Evolutionary conservation across 2,797 vertebrate genomes (phyloP), one percentile per base, ranked within the genome.

Genomic region (Crenichthys baileyi): DNA sequence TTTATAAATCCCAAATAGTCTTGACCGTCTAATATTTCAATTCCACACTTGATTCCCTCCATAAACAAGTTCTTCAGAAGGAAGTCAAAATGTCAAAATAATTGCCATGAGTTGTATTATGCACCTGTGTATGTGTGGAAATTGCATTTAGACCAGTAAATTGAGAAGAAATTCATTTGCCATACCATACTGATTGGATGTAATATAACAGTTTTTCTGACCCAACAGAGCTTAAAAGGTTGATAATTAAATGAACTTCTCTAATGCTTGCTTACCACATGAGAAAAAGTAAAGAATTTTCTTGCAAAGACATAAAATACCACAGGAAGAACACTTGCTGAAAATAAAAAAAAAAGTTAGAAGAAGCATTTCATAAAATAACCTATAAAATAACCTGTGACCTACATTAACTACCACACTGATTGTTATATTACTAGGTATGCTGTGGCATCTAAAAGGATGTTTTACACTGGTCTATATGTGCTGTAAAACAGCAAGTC

Each of bases 131-230:
- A 80, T 63, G 86, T 82, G 84, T 84, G 84, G 77, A 88, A 91
- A 93, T 87, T 72, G 74, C 71, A 88, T 91, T 90, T 80, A 84
- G 56, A 82, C 78, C 82, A 77, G 81, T 78, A 89, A 90, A 91
- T 88, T 88, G 81, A 80, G 56, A 81, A 77, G 67, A 90, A 83
- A 88, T 84, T 77, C 70, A 82, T 84, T 80, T 88, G 78, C 79
- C 63, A 83, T 79, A 76, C 83, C 76, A 18, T 73, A 74, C 82
- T 86, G 85, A 91, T 89, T 88, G 68, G 72, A 86, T 89, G 81
- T 81, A 85, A 90, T 81, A 48, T 79, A 83, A 85, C 39, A 20
- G 50, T 83, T 88, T 88, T 79, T 83, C 83, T 89, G 77, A 86
- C 82, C 79, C 79, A 83, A 87, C 50, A 61, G 74, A 84, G 85